Evolutionary conservation across 2,888 invertebrate genomes (phyloP).

Genomic region (Dichetophora obliterata): DNA sequence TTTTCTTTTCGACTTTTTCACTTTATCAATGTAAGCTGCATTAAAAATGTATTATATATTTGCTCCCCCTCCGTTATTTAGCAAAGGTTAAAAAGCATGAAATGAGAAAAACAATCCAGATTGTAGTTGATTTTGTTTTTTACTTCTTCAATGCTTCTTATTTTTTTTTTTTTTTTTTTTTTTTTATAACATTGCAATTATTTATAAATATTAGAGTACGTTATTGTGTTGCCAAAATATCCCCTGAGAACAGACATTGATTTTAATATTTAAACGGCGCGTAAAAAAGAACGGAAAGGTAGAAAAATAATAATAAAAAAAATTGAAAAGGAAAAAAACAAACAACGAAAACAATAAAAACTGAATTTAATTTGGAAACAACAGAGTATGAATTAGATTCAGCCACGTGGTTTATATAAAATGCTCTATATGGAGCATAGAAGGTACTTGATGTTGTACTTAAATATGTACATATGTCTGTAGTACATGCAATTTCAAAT

Average conservation of each 20-base stretch:
- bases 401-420: too few relatives aligned
- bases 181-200: not conserved
- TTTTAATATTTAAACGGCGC: not conserved
- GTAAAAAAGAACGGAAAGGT: not conserved
- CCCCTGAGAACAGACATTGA: slow-evolving; percentile 9
- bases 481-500: too few relatives aligned
- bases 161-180: not conserved
- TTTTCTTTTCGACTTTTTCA: slow-evolving; percentile 10
- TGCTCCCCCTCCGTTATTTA: not conserved
- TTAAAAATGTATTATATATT: slow-evolving; percentile 58
- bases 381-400: too few relatives aligned
- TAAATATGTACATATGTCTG: too few relatives aligned
- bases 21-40: slow-evolving; percentile 61
- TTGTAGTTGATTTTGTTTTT: not conserved
- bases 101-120: slow-evolving; percentile 9
- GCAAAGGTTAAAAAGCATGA: not conserved
- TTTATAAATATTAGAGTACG: slow-evolving; percentile 26
- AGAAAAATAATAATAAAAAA: not conserved
- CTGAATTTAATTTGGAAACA: too few relatives aligned
- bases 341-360: not conserved
- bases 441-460: too few relatives aligned
- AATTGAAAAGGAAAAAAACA: not conserved
- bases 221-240: slow-evolving; percentile 10
- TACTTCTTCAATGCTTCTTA: too few relatives aligned
- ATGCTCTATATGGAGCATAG: too few relatives aligned